A percentile compares a stretch with the other conserved stretches of the same genome.
Conservation (phyloP, 2,797 vertebrate genomes). For the Telmatherina bonti region DNA sequence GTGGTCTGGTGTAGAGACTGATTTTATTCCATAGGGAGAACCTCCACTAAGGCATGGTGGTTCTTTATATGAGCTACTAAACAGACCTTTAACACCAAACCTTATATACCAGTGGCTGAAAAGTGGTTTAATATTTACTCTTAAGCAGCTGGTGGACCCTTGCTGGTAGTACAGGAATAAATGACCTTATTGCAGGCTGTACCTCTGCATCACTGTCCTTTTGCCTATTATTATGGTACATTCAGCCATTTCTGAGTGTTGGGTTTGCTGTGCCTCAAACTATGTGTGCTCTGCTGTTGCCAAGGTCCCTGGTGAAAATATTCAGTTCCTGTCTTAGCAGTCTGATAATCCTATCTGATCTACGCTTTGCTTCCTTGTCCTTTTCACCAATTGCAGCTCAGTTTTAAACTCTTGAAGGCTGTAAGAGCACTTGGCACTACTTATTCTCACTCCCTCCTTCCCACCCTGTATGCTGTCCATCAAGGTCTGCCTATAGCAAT, state of each 20-base stretch:
- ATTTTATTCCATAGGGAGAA: background rate
- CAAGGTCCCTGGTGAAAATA: conserved; percentile 55
- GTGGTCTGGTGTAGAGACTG: background rate
- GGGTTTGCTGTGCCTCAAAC: conserved; percentile 11
- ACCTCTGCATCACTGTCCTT: conserved; percentile 13
- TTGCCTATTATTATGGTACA: background rate
- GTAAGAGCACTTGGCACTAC: conserved; percentile 40
- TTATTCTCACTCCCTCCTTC: conserved; percentile 22
- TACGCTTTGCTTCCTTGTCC: conserved; percentile 35
- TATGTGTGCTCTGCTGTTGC: conserved; percentile 26
- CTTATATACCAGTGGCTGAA: background rate
- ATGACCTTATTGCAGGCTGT: conserved; percentile 9
- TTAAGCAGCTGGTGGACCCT: conserved; percentile 18
- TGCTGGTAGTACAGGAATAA: background rate
- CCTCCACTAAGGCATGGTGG: too few relatives aligned
- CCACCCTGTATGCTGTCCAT: conserved; percentile 60
- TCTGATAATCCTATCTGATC: conserved; percentile 62
- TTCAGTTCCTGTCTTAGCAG: conserved; percentile 42
- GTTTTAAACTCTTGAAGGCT: conserved; percentile 48
- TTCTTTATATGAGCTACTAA: background rate
- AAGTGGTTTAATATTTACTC: background rate
- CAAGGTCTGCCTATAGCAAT: conserved; percentile 69
- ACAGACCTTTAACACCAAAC: background rate
- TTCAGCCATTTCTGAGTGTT: conserved; percentile 22
- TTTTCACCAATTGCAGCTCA: conserved; percentile 51